Evolutionary conservation across 2,113 vertebrate genomes (phyloP), one percentile per base, ranked within the genome.

Genomic region (Salvelinus fontinalis): DNA sequence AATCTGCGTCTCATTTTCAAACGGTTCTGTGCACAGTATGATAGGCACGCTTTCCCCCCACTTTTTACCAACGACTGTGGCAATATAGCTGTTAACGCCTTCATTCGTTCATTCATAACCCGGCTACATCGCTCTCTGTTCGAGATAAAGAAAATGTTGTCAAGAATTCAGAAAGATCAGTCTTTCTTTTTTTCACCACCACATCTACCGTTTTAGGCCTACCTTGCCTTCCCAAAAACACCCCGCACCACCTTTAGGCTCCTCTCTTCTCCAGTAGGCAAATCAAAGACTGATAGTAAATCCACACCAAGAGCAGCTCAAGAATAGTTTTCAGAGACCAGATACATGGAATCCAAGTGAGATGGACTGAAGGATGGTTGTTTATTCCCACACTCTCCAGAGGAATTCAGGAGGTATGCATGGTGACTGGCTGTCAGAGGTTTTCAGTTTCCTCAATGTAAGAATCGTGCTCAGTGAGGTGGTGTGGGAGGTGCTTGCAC

Each of bases 401-500:
- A 62, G n/a, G 59, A 16, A 62, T 24, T 7, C 39, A 90, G 89
- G 90, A 91, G 90, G 92, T 92, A 93, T 91, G 48, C 69, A n/a
- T 71, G 44, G 69, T 68, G 76, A 39, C 49, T 70, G 72, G 71
- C 68, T 67, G 62, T 54, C 34, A 27, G 59, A 26, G 31, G 18
- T 73, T 65, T 34, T 66, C 68, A 49, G 68, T 59, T 78, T 70
- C 75, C 68, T 65, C 75, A 71, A 51, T 68, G 51, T 59, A 54
- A 74, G 72, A 67, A 62, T 44, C 44, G n/a, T 70, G 44, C 94
- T 91, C 94, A 92, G 93, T 83, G 93, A 93, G 51, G 90, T 66
- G 91, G 93, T 93, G 68, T 70, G 68, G 68, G 91, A 94, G 94
- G 95, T 95, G 95, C 87, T 90, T 84, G 85, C 73, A 75, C 91